Evolutionary conservation across 2,113 vertebrate species (phyloP), one percentile per base, ranked within the genome.

Genomic region (Physeter macrocephalus): DNA sequence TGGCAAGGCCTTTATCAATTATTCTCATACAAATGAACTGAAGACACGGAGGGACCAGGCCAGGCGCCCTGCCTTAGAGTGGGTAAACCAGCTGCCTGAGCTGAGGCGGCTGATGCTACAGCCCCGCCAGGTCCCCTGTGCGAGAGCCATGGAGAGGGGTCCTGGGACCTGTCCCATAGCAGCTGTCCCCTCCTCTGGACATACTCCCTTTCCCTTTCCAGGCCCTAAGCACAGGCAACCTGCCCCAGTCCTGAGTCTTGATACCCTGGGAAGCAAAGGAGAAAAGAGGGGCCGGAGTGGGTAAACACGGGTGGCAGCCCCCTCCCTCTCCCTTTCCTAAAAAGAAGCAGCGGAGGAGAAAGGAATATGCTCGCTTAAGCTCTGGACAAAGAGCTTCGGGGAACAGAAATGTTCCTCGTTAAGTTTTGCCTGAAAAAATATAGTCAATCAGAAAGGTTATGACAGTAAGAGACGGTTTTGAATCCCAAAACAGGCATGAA

Each of bases 301-400:
- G 14, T 20, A 21, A 49, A 46, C 21, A 39, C 0, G 0, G 34
- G 25, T 21, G 20, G 9, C 1, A 34, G 18, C n/a, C 27, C 1
- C 2, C 27, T 43, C 41, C 14, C 2, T 31, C 20, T 31, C 20
- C 39, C 4, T 59, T 77, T 43, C 62, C 52, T 81, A 64, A 43
- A 52, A 49, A 75, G 64, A 81, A 59, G 17, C 57, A 49, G 39
- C 15, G 1, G 29, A 81, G 59, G 14, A 80, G 61, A 54, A 61
- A 41, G 5, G 2, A 66, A 41, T 11, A 34, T 10, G 7, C 21
- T 88, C 83, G 31, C 15, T 8, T 41, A 39, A 23, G 71, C 23
- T 78, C 15, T 61, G 11, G 7, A 78, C 29, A 86, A 62, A 82
- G 86, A 25, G 59, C 2, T 25, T n/a, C 8, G 34, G 31, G 29